Percentiles rank a stretch among this genome's conserved stretches.
Evolutionary conservation across 2,113 vertebrate species (phyloP).

Genomic region (Agapornis roseicollis): DNA sequence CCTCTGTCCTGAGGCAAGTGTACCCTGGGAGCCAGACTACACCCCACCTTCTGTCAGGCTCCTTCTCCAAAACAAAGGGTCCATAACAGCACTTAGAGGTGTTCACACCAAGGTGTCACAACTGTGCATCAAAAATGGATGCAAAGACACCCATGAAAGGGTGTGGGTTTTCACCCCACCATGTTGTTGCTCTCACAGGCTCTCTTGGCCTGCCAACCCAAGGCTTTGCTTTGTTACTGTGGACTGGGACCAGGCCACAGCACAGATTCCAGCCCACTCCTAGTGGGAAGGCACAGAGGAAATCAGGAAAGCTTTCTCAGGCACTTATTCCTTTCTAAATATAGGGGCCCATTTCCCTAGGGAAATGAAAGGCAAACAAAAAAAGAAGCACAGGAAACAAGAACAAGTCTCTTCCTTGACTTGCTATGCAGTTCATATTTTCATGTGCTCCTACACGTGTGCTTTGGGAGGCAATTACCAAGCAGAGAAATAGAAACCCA

Average conservation of each 20-base stretch:
- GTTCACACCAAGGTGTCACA: not conserved
- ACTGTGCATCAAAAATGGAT: not conserved
- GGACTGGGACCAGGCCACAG: not conserved
- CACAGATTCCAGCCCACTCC: not conserved
- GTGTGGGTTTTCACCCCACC: not conserved
- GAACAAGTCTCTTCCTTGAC: not conserved
- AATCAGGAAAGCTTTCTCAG: not conserved
- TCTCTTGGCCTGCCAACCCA: rapidly evolving
- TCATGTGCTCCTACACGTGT: rapidly evolving
- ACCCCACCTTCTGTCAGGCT: not conserved
- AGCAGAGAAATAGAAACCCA: not conserved
- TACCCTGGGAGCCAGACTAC: not conserved
- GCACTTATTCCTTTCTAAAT: not conserved
- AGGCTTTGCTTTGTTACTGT: not conserved
- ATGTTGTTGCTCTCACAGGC: not conserved
- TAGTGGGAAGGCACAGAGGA: not conserved
- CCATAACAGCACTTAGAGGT: rapidly evolving
- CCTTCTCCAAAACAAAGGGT: not conserved
- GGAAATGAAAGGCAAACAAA: not conserved
- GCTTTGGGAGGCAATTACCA: not conserved
- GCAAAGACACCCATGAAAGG: rapidly evolving
- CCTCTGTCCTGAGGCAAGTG: rapidly evolving
- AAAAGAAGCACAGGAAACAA: not conserved
- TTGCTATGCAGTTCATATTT: not conserved
- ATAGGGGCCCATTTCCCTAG: not conserved